Evolutionary conservation across 2,888 invertebrate genomes (phyloP), one percentile per base, ranked within the genome.

Genomic region (Stegana nigrithorax): DNA sequence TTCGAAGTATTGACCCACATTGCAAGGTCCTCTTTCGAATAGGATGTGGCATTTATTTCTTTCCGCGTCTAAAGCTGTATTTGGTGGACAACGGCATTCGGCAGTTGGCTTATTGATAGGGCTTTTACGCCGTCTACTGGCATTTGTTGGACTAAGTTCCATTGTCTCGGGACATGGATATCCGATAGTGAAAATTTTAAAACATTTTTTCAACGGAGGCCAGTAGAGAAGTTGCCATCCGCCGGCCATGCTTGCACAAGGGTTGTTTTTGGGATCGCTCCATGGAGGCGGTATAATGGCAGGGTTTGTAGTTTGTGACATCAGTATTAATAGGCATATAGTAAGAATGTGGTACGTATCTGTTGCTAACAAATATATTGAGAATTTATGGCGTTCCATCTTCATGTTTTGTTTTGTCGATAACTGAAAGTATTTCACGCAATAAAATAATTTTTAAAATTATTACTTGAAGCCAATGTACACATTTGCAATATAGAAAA

Each of bases 221-320:
- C 94, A 95, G 84, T 91, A 94, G 60, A 95, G 88, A 81, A 94
- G 88, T 77, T 94, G 93, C 95, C 95, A 95, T 51, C 94, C 94
- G 66, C 91, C 89, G 0, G 93, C 91, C 82, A 92, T 90, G 2
- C 89, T 87, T 3, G 94, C 93, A 73, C 95, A 95, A 0, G 95
- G 95, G 84, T 95, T 95, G 73, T 90, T 88, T 67, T 89, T 88
- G 1, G 93, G 91, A 82, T 95, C 91, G 57, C 93, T 94, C 95
- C 95, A 95, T 8, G 93, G 93, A 1, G 95, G 95, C 32, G 94
- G 92, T 72, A 93, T 88, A 66, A 94, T 91, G n/a, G 39, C 56
- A n/a, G 56, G n/a, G n/a, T n/a, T n/a, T n/a, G n/a, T n/a, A n/a
- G n/a, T n/a, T n/a, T n/a, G n/a, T n/a, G n/a, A n/a, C n/a, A n/a